These are phyloP conservation scores for Grus americana DNA, from an alignment of 2,113 vertebrate genomes.

Conservation along the genomic window DNA sequence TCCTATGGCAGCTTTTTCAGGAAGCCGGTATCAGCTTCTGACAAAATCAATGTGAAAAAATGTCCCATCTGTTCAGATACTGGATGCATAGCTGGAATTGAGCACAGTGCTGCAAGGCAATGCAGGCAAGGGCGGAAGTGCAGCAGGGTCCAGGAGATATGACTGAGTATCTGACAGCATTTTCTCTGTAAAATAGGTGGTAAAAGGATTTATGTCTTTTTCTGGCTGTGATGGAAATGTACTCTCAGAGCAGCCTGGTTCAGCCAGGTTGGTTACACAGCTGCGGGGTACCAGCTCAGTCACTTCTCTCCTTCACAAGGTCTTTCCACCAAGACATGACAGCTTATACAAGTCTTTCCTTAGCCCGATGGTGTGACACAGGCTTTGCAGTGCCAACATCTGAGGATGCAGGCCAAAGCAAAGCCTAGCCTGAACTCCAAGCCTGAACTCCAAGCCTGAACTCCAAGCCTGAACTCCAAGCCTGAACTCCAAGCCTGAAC, in stretches of 20 bases:
- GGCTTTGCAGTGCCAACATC: background rate
- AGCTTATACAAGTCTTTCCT: background rate
- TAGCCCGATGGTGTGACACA: fast-evolving
- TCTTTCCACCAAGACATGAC: background rate
- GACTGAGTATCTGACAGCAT: background rate
- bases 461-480: too few relatives aligned
- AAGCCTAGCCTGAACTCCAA: background rate
- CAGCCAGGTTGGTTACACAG: background rate
- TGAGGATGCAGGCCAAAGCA: background rate
- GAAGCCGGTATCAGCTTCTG: background rate
- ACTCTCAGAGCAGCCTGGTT: background rate
- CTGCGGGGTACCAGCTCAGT: background rate
- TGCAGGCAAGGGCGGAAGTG: background rate
- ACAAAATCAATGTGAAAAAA: background rate
- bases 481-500: background rate
- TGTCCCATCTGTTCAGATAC: background rate
- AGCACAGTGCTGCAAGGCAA: background rate
- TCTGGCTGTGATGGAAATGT: background rate
- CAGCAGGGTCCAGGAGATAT: background rate
- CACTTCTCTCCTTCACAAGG: background rate
- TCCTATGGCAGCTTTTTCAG: background rate
- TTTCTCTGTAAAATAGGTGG: background rate
- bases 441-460: background rate
- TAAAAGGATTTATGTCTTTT: background rate
- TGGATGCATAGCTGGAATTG: background rate